Conservation (phyloP, 2,888 invertebrate species). For the Bedellia somnulentella region DNA sequence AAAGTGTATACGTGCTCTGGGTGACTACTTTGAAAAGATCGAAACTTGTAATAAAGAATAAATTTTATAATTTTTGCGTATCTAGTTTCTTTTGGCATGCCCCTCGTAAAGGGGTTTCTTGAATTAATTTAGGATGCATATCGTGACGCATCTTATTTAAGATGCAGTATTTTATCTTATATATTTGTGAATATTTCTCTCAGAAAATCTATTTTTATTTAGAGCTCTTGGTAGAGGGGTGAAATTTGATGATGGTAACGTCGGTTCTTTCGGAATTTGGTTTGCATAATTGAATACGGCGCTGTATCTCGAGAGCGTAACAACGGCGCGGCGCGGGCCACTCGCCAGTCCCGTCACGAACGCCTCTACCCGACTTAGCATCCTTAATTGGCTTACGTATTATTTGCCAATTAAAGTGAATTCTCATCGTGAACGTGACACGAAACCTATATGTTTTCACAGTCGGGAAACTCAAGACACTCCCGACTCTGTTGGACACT, state of each 20-base stretch:
- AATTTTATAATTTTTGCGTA: no score
- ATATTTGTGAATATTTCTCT: no score
- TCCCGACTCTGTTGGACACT: conserved; percentile 21
- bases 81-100: no score
- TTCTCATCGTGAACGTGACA: conserved; percentile 56
- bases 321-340: conserved; percentile 6
- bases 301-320: conserved; percentile 17
- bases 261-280: conserved; percentile 32
- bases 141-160: no score
- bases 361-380: conserved; percentile 54
- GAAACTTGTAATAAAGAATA: no score
- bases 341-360: conserved; percentile 45
- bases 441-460: conserved; percentile 44
- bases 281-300: conserved; percentile 57
- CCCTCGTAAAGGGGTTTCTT: no score
- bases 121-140: no score
- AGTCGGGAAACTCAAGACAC: conserved; percentile 27
- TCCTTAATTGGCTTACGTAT: conserved; percentile 61
- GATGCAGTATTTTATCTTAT: no score
- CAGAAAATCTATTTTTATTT: no score
- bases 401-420: conserved; percentile 63
- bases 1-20: no score
- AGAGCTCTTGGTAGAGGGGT: background rate
- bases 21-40: no score
- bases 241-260: conserved; percentile 7